These are phyloP conservation scores for Petaurus breviceps DNA, from an alignment of 2,113 vertebrate species.

Conservation along the genomic window DNA sequence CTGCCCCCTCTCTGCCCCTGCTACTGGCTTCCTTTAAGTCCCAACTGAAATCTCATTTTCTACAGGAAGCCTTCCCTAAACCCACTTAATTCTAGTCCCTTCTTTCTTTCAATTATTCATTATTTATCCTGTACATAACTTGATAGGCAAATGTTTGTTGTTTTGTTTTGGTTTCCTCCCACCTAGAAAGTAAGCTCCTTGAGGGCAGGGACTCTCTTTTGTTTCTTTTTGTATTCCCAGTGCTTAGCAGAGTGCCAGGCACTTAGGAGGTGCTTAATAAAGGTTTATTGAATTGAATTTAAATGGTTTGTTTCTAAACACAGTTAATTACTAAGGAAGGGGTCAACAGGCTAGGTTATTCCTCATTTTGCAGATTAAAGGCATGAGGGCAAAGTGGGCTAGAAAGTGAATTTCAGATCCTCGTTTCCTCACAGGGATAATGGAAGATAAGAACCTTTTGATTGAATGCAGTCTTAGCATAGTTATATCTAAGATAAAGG, in stretches of 20 bases:
- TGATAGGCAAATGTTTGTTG: neutral
- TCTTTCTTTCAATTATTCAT: neutral
- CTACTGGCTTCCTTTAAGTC: neutral
- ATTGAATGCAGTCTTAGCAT: neutral
- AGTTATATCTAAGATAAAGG: neutral
- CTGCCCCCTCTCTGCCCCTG: neutral
- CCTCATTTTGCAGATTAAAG: neutral
- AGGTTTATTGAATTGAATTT: slow-evolving; percentile 8
- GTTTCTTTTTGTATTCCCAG: neutral
- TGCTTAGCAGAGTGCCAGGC: neutral
- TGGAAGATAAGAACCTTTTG: neutral
- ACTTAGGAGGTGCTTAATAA: neutral
- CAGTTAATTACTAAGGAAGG: slow-evolving; percentile 21
- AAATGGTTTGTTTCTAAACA: neutral
- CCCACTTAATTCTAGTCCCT: neutral
- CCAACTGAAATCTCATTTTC: neutral
- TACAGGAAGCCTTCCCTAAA: neutral
- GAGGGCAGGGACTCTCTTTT: neutral
- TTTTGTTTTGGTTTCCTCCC: neutral
- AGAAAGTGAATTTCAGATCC: slow-evolving; percentile 34
- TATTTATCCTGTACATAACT: neutral
- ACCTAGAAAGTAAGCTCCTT: neutral
- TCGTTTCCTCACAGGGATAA: neutral
- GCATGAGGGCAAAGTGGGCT: neutral
- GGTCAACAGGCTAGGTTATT: neutral